Evolutionary conservation across 1,140 invertebrate genomes (phyloP), one percentile per base, ranked within the genome.

Genomic region (Drosophila lacertosa): DNA sequence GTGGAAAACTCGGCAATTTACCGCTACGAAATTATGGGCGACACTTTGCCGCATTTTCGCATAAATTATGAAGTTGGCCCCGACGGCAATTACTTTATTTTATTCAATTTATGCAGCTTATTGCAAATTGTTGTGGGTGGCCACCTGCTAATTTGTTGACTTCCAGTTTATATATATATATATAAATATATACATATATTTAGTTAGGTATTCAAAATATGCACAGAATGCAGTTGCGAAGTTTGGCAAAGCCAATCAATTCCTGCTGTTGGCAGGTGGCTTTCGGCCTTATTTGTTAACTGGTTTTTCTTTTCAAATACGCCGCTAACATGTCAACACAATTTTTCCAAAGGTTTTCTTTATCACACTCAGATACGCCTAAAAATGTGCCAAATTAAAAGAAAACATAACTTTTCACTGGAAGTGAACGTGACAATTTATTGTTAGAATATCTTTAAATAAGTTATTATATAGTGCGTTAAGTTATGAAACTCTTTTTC

Each of bases 31-130:
- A 11, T 20, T 20, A 57, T 58, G 58, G 60, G 48, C 55, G 50
- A 78, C 42, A 67, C 57, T 59, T 42, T 42, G 47, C 62, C 60
- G 57, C 58, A 82, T 77, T 62, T 60, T 77, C 76, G 78, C 78
- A 83, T 82, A 82, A 77, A 83, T 82, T 77, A 83, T 83, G 64
- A 59, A 44, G 54, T 45, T 42, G 29, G n/a, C 13, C 24, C n/a
- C n/a, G 3, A 13, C 3, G 6, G 44, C 44, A 47, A 47, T 29
- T 32, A 4, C 45, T 10, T 10, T 26, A 16, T 22, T 10, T 10
- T 26, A 16, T 22, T 29, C 24, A 47, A 47, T 29, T 47, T 47
- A 47, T 47, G 22, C 45, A 47, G 26, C 15, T 22, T 4, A 32
- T n/a, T 13, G 4, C n/a, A 35, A 35, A 35, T 35, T 55, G 40